Conservation (phyloP, 2,888 invertebrate genomes). For the Dryobotodes eremita region DNA sequence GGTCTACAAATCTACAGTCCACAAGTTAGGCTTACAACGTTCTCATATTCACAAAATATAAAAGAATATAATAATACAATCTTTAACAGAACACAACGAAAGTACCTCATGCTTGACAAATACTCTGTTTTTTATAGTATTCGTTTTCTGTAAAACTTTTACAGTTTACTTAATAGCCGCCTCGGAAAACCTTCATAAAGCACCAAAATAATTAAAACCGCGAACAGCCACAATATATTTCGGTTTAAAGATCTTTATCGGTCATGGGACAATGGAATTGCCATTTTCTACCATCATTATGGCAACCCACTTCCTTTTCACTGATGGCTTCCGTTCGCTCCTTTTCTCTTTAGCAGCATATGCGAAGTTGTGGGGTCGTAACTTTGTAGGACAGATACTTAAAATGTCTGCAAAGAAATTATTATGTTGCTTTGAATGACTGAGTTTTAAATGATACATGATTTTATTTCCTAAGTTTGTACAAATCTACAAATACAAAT, state of each 20-base stretch:
- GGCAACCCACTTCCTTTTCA: slow-evolving; percentile 50
- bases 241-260: slow-evolving; percentile 52
- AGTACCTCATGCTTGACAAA: background rate
- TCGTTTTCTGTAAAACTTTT: background rate
- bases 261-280: slow-evolving; percentile 53
- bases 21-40: too few species aligned
- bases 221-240: slow-evolving; percentile 44
- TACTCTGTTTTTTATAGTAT: background rate
- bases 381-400: slow-evolving; percentile 21
- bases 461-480: too few species aligned
- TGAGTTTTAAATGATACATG: background rate
- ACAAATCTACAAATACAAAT: too few species aligned
- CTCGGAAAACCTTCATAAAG: background rate
- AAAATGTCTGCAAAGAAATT: slow-evolving; percentile 26
- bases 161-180: background rate
- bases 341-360: slow-evolving; percentile 57
- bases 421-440: background rate
- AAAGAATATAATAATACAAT: too few species aligned
- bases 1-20: too few species aligned
- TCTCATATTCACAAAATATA: too few species aligned
- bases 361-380: slow-evolving; percentile 40
- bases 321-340: slow-evolving; percentile 56
- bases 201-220: slow-evolving; percentile 44
- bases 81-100: background rate
- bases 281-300: slow-evolving; percentile 57